These are phyloP conservation scores for Leptopilina clavipes DNA, from an alignment of 1,140 invertebrate species.

Conservation along the genomic window DNA sequence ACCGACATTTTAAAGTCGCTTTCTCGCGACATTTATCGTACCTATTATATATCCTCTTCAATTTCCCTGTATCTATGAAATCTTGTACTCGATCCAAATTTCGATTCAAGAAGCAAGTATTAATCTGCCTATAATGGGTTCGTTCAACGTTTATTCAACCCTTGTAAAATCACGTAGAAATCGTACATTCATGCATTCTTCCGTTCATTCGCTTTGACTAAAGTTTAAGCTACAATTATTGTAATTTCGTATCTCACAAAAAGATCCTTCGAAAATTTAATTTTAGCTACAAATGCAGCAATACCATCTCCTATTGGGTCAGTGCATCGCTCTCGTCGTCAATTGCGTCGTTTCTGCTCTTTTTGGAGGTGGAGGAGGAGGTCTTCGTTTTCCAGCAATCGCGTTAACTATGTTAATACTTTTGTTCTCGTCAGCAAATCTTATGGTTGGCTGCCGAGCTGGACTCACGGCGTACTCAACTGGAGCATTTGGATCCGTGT, in stretches of 20 bases:
- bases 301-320: conserved; percentile 67
- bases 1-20: conserved; percentile 27
- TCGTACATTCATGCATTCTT: neutral
- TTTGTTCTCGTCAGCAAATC: conserved; percentile 65
- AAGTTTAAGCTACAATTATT: conserved; percentile 34
- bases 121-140: neutral
- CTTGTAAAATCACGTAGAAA: neutral
- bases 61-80: conserved; percentile 23
- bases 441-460: conserved; percentile 59
- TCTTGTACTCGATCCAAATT: neutral
- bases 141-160: neutral
- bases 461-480: conserved; percentile 62
- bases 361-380: conserved; percentile 86
- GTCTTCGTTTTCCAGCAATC: conserved; percentile 76
- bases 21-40: conserved; percentile 11
- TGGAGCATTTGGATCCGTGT: conserved; percentile 68
- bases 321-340: conserved; percentile 74
- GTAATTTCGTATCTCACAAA: conserved; percentile 9
- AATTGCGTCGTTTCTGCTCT: conserved; percentile 86
- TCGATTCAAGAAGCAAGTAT: too few species aligned
- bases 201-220: conserved; percentile 26
- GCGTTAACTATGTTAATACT: conserved; percentile 65
- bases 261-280: conserved; percentile 22
- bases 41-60: conserved; percentile 14
- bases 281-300: conserved; percentile 67